Percentiles rank a stretch among this genome's conserved stretches.
phyloP scores from a whole-genome alignment of 1,140 invertebrate species.

The Colletes gigas region DNA sequence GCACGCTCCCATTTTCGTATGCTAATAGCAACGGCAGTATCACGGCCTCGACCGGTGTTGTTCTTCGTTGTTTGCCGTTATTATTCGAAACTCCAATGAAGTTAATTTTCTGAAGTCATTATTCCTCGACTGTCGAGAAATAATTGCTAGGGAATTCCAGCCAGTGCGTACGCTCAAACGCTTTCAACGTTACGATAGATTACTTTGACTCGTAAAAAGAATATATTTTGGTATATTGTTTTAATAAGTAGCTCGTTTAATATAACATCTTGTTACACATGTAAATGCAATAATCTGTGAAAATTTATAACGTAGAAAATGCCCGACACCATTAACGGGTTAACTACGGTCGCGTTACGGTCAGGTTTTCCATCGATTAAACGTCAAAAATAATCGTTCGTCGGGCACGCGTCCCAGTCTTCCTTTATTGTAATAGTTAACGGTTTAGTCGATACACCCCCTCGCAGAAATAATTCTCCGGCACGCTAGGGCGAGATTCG shows the following conservation, averaged over 20 bases:
- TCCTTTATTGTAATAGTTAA: background rate
- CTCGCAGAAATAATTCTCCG: background rate
- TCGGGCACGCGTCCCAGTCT: background rate
- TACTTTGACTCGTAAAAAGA: too few relatives aligned
- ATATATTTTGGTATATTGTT: too few relatives aligned
- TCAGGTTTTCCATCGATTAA: background rate
- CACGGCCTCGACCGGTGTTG: background rate
- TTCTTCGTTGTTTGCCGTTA: conserved; percentile 5
- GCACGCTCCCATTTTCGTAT: conserved; percentile 6
- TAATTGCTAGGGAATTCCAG: too few relatives aligned
- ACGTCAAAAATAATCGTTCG: background rate
- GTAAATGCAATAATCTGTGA: too few relatives aligned
- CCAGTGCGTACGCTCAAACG: too few relatives aligned
- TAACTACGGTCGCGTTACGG: too few relatives aligned
- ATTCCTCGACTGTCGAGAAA: background rate
- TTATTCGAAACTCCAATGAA: background rate
- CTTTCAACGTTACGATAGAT: too few relatives aligned
- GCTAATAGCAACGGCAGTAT: background rate
- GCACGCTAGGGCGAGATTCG: background rate
- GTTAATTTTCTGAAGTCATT: background rate
- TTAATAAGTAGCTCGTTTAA: too few relatives aligned
- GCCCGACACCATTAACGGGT: too few relatives aligned
- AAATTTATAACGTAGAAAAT: too few relatives aligned
- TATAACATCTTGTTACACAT: too few relatives aligned
- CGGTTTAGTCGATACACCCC: background rate